A percentile compares a stretch with the other conserved stretches of the same genome.
Conservation (phyloP, 2,888 invertebrate genomes). For the Galeopsomyia nigrocyanea region DNA sequence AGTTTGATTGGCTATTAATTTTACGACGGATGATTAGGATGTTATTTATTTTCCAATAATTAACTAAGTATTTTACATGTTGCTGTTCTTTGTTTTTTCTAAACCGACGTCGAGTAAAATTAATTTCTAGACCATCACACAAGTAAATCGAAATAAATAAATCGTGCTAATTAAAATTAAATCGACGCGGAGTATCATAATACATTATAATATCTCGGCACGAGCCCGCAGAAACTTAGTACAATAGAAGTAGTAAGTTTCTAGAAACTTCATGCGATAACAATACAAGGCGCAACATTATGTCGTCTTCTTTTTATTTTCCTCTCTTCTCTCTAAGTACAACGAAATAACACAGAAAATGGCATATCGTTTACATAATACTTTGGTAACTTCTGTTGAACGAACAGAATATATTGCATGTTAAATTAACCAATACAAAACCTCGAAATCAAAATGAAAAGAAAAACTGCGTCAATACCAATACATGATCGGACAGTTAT, state of each 20-base stretch:
- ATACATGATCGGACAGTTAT: conserved; percentile 33
- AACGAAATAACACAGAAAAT: too few relatives aligned
- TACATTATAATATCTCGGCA: conserved; percentile 30
- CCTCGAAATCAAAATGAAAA: too few relatives aligned
- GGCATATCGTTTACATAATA: too few relatives aligned
- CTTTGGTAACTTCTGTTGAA: too few relatives aligned
- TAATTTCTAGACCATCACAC: not conserved
- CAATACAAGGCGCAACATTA: conserved; percentile 16
- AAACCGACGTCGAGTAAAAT: not conserved
- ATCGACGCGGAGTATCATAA: conserved; percentile 3
- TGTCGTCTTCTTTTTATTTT: conserved; percentile 1
- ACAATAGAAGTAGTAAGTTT: conserved; percentile 27
- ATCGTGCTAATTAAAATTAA: not conserved
- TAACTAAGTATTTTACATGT: conserved; percentile 38
- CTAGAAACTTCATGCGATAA: conserved; percentile 30
- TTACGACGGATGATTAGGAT: conserved; percentile 29
- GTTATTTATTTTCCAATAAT: conserved; percentile 26
- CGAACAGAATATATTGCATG: too few relatives aligned
- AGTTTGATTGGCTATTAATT: conserved; percentile 49
- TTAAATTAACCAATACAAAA: too few relatives aligned
- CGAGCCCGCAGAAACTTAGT: conserved; percentile 33
- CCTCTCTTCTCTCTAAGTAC: too few relatives aligned
- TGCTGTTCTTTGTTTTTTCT: not conserved
- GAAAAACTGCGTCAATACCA: too few relatives aligned
- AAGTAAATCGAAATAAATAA: too few relatives aligned